Base-by-base conservation (phyloP, 2,113 vertebrate species). In the Myrmecobius fasciatus region DNA sequence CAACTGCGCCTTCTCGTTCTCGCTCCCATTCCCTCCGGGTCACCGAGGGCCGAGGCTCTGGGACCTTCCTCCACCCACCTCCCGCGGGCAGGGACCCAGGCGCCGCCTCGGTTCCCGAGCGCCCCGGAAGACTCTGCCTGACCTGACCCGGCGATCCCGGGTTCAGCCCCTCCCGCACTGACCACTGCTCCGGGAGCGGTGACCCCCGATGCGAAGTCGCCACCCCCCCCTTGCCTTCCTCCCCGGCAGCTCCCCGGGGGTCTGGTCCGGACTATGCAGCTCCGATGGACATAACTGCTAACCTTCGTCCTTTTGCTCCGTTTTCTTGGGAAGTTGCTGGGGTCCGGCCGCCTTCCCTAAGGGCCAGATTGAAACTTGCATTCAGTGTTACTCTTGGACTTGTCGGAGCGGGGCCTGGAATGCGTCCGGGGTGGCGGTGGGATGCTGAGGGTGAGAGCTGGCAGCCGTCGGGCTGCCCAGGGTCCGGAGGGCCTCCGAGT, bases 1-100 rank as follows among this genome's bases (percentile, higher is more conserved):
- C 4, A 3, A 49, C 10, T 25, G 8, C 1, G 43, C 25, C 0
- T 47, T 14, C 89, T 0, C 47, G 2, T 83, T 2, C n/a, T n/a
- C n/a, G n/a, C n/a, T n/a, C 49, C 51, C 3, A 20, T 3, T 8
- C 11, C 36, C n/a, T 31, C 25, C 26, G 28, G 31, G 53, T 43
- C 14, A 28, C 48, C 36, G 11, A 7, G 56, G 51, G 22, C 91
- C 28, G 67, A 26, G 46, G 53, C 43, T 28, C 43, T 11, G 22
- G 88, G 92, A 48, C 17, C n/a, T 36, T 52, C 17, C 31, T 43
- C 46, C 1, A 56, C 89, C 46, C 89, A 4, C 31, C 31, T 4
- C 22, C 24, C 31, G 93, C 52, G 53, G 52, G 53, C 46, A 22
- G 28, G 49, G 49, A 51, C 49, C 11, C 49, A 51, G 49, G 49